Conservation (phyloP, 92 coral and sea anemone species). For the Meandrina meandrites region DNA sequence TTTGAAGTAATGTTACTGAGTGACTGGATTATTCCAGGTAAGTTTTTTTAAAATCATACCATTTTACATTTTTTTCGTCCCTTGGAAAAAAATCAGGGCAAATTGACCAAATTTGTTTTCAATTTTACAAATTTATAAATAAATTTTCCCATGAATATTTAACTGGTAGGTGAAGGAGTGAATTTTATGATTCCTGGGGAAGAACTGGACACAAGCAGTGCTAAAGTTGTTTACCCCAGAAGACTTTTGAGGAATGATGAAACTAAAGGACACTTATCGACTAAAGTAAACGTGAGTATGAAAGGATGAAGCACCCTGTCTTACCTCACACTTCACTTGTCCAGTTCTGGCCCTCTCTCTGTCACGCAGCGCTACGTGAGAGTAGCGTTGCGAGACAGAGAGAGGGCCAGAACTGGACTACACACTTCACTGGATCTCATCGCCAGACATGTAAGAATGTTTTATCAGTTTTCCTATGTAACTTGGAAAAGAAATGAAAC, state of each 20-base stretch:
- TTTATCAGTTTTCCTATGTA: too few relatives aligned
- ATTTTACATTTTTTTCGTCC: background rate
- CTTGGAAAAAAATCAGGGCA: background rate
- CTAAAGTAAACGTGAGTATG: constrained; percentile 8
- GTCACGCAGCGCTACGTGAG: too few relatives aligned
- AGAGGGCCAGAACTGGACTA: too few relatives aligned
- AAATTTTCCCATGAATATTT: too few relatives aligned
- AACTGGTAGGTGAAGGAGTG: background rate
- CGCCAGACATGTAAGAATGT: background rate
- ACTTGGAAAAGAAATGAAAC: too few relatives aligned
- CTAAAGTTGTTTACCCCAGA: constrained; percentile 11
- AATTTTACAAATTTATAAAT: too few relatives aligned
- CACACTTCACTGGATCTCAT: background rate
- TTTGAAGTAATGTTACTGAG: background rate
- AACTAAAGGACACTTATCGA: background rate
- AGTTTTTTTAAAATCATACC: background rate
- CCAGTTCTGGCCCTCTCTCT: too few relatives aligned
- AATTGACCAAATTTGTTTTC: background rate
- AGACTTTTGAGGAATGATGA: background rate
- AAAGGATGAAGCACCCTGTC: background rate
- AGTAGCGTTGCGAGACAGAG: too few relatives aligned
- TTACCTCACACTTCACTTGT: too few relatives aligned
- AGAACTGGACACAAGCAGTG: constrained; percentile 4
- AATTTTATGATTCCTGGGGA: constrained; percentile 12
- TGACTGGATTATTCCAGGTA: background rate